Percentiles rank a stretch among this genome's conserved stretches.
Conservation (phyloP, 1,140 invertebrate species). For the Drosophila sechellia region DNA sequence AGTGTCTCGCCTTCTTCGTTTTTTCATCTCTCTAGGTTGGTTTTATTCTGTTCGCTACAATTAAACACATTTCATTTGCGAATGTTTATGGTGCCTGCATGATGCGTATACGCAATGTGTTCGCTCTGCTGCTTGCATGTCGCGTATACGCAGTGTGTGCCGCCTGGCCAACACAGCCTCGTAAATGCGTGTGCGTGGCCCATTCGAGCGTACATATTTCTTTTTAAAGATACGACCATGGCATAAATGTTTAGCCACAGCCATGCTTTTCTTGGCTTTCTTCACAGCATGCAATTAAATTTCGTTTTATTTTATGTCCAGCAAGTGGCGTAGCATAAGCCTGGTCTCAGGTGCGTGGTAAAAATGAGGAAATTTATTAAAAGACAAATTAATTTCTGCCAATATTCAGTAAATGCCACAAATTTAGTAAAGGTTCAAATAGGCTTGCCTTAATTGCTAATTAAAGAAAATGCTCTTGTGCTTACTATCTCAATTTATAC, state of each 20-base stretch:
- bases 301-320: conserved; percentile 65
- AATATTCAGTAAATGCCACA: background rate
- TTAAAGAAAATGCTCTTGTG: background rate
- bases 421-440: background rate
- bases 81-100: conserved; percentile 71
- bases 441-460: background rate
- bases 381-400: conserved; percentile 40
- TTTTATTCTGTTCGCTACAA: conserved; percentile 41
- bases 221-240: conserved; percentile 63
- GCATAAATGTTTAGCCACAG: conserved; percentile 49
- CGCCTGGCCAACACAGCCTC: conserved; percentile 26
- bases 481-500: background rate
- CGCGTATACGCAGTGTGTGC: conserved; percentile 36
- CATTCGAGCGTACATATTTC: conserved; percentile 39
- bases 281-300: conserved; percentile 60
- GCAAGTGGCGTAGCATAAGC: conserved; percentile 5
- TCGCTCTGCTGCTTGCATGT: conserved; percentile 33
- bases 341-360: conserved; percentile 56
- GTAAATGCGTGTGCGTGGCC: conserved; percentile 51
- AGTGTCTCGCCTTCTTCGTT: conserved; percentile 10
- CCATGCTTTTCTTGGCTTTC: background rate
- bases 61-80: conserved; percentile 74
- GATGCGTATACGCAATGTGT: conserved; percentile 77
- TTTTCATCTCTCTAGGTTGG: conserved; percentile 2
- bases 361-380: conserved; percentile 65